Conservation (phyloP, 2,797 vertebrate species). For the Choloepus didactylus region DNA sequence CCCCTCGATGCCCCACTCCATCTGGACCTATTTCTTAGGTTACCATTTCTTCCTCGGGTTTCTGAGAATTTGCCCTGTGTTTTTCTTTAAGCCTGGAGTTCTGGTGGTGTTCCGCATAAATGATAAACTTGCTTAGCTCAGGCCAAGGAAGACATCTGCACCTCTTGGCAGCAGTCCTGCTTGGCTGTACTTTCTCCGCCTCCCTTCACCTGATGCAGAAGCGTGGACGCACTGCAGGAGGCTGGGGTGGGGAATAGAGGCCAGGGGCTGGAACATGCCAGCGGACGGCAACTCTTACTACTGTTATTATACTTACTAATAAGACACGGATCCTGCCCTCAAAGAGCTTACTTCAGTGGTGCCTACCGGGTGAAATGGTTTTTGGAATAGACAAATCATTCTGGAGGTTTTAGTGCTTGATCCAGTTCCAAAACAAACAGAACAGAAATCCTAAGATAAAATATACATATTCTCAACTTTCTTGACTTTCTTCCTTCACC, state of each 20-base stretch:
- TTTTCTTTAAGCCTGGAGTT: background rate
- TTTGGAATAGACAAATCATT: background rate
- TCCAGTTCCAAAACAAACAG: background rate
- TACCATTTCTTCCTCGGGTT: background rate
- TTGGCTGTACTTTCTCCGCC: background rate
- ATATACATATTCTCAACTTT: background rate
- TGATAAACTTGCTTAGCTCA: background rate
- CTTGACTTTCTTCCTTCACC: constrained; percentile 5
- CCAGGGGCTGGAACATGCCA: background rate
- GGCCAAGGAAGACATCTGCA: rapidly evolving
- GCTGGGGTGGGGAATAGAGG: background rate
- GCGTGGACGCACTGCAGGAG: rapidly evolving
- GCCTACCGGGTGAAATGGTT: background rate
- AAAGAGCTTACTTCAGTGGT: background rate
- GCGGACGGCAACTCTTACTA: background rate
- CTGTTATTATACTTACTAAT: background rate
- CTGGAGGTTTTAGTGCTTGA: constrained; percentile 17
- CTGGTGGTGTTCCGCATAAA: background rate
- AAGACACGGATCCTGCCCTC: background rate
- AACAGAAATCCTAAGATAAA: background rate
- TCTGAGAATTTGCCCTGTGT: background rate
- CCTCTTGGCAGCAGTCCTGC: background rate
- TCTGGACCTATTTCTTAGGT: background rate
- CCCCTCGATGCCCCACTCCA: background rate
- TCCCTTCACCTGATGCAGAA: background rate